Base-by-base conservation (phyloP, 2,888 invertebrate genomes). In the Pandemis cinnamomeana region DNA sequence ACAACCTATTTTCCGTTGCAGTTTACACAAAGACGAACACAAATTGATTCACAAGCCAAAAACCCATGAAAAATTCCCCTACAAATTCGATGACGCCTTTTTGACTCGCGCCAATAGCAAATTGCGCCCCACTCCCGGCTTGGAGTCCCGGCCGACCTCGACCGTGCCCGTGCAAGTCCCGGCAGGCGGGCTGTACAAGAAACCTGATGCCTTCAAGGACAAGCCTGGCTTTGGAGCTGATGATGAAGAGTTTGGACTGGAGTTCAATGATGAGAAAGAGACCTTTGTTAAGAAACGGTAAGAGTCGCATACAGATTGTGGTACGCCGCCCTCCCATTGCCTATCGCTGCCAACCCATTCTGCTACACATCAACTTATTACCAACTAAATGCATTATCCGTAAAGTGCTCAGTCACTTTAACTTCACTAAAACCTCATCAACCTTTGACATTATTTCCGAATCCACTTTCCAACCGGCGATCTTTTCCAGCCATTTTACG, bases 121-220 rank as follows among this genome's bases (percentile, higher is more conserved):
- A 44, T 90, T 89, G 89, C 80, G 80, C 20, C 80, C 80, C 10
- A 78, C 78, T 15, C 75, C 71, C 0, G 53, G 66, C 10, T 70
- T 88, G 61, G 91, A 90, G 20, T 84, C 90, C 1, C 86, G 78
- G 67, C 91, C 91, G 0, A 92, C 91, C 0, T 84, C 83, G 3
- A 86, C 88, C 72, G 82, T 84, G 0, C 90, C 91, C 0, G 81
- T 87, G 13, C 87, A 81, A 46, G 77, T 90, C 0, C 89, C 90
- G 1, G 93, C 93, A 0, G 93, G 93, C 1, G 91, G 90, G 0
- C 79, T 92, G 0, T 94, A 94, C 77, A 84, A 87, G 75, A 82
- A 84, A 0, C 87, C 88, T 0, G 87, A 87, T 6, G 80, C 88
- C 0, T 92, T 91, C 64, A 89, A 85, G 53, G 88, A 87, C 1